These are phyloP conservation scores for Neoitamus cyanurus DNA, from an alignment of 2,888 invertebrate genomes.

Conservation along the genomic window DNA sequence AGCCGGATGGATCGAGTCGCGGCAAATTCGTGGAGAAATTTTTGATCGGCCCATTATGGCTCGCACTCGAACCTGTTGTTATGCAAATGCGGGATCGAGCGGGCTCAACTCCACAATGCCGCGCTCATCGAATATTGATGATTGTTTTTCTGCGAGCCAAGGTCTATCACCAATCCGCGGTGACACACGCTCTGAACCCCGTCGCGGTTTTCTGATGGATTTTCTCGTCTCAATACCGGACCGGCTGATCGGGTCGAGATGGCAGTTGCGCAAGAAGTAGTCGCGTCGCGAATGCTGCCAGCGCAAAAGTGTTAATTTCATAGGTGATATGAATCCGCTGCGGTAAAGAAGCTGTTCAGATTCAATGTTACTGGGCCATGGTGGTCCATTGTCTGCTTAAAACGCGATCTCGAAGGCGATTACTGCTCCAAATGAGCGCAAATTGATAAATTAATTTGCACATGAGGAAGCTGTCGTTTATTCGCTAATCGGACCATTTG, in stretches of 20 bases:
- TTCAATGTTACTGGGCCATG: slow-evolving; percentile 5
- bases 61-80: slow-evolving; percentile 9
- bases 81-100: background rate
- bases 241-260: background rate
- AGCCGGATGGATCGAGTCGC: background rate
- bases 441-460: background rate
- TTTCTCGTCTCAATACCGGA: background rate
- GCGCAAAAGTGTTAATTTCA: background rate
- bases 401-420: background rate
- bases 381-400: background rate
- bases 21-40: background rate
- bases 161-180: background rate
- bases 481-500: background rate
- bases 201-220: background rate
- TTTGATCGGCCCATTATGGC: background rate
- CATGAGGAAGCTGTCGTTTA: background rate
- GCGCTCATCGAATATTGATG: slow-evolving; percentile 2
- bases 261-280: background rate
- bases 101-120: background rate
- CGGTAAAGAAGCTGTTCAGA: background rate
- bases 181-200: background rate
- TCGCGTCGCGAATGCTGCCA: background rate
- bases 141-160: background rate
- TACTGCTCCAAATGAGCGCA: background rate
- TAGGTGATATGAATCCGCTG: background rate